Evolutionary conservation across 2,888 invertebrate species (phyloP), one percentile per base, ranked within the genome.

Genomic region (Coleophora flavipennella): DNA sequence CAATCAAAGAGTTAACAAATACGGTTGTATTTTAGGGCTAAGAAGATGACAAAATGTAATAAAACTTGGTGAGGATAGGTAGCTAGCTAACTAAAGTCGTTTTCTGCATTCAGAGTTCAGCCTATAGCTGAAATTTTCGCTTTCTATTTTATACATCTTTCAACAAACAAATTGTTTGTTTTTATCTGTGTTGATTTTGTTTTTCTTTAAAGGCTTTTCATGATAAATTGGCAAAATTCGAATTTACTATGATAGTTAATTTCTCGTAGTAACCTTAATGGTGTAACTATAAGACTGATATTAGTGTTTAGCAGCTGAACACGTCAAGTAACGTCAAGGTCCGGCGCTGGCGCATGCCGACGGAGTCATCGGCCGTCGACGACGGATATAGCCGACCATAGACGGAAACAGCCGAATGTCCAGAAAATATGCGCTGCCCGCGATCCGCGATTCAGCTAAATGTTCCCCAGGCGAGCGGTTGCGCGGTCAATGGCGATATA

Each of bases 331-430:
- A 56, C 64, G 68, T 69, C 74, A 76, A 76, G 74, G 79, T 78
- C 73, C 66, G 67, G 64, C 63, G 65, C 60, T 57, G 48, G 65
- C 70, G 71, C 70, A 67, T 74, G 71, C 75, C 71, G 60, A 46
- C 50, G 71, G 67, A 78, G 83, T 83, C 83, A 83, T 81, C 79
- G 81, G 70, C 83, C 83, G 77, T 58, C 55, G 57, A 45, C 59
- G 72, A 71, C 80, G 72, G 69, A 77, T 73, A 73, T 79, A 81
- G 72, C 73, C 75, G 75, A 73, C 67, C 51, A 53, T 47, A 49
- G 64, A 69, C 78, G 76, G 72, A 76, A 81, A 81, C 81, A 83
- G 63, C 68, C 80, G 74, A 80, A 72, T 63, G 69, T 64, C 64
- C 68, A 76, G 71, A 70, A 69, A 73, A 57, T 64, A 62, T 59